Evolutionary conservation across 2,797 vertebrate species (phyloP).

Genomic region (Macropodus opercularis): DNA sequence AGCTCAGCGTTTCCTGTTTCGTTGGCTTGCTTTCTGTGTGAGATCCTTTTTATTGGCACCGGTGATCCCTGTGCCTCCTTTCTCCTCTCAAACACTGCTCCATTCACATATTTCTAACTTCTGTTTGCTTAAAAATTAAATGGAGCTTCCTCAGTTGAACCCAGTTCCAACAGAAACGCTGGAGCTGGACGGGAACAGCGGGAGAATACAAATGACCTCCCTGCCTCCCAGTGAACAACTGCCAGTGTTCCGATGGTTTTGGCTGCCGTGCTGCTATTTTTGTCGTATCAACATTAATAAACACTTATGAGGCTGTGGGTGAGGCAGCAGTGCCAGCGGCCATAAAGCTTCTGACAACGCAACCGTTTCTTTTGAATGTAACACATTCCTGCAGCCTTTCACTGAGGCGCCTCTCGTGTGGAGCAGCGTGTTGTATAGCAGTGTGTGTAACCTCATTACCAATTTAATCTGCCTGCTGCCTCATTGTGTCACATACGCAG

Average conservation of each 20-base stretch:
- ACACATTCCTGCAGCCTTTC: slow-evolving; percentile 1
- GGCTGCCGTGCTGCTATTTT: slow-evolving; percentile 28
- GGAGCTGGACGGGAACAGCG: slow-evolving; percentile 33
- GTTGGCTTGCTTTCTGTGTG: background rate
- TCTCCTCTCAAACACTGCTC: slow-evolving; percentile 23
- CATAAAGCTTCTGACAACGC: slow-evolving; percentile 15
- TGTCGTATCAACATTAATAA: slow-evolving; percentile 39
- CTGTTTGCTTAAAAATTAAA: slow-evolving; percentile 57
- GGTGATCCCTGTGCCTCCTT: slow-evolving; percentile 18
- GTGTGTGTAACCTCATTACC: slow-evolving; percentile 18
- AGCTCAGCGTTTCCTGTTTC: slow-evolving; percentile 12
- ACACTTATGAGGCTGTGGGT: slow-evolving; percentile 14
- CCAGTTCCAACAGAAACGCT: slow-evolving; percentile 46
- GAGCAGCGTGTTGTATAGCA: slow-evolving; percentile 2
- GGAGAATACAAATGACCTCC: slow-evolving; percentile 53
- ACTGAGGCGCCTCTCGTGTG: background rate
- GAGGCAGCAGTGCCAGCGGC: slow-evolving; percentile 10
- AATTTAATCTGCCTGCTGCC: slow-evolving; percentile 13
- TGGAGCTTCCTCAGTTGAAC: slow-evolving; percentile 54
- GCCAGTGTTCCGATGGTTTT: slow-evolving; percentile 28
- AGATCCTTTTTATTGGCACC: slow-evolving; percentile 30
- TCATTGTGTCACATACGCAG: slow-evolving; percentile 10
- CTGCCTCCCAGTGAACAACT: slow-evolving; percentile 30
- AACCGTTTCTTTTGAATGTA: background rate
- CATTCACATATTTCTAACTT: slow-evolving; percentile 58